Base-by-base conservation (phyloP, 2,888 invertebrate species). In the Shargacucullia verbasci region DNA sequence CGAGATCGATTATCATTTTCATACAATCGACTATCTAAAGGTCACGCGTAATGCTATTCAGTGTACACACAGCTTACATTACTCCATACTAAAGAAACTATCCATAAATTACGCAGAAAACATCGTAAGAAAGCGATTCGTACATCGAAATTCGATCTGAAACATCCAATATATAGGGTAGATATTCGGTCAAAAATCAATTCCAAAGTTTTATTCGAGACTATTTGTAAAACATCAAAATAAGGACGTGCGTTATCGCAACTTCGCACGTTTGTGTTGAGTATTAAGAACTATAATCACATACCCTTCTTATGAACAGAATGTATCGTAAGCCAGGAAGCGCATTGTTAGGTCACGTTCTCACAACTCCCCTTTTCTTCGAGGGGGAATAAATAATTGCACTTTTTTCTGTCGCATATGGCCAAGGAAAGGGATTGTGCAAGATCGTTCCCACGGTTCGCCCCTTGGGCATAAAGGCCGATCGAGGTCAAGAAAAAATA, bases 401-500 rank as follows among this genome's bases (percentile, higher is more conserved):
- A 93, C 91, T 94, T 94, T 94, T 94, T 94, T 93, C 91, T 91
- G 92, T 91, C 93, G 90, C 94, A 94, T 92, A 93, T 94, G 94
- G 93, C 92, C 87, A 90, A 93, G 92, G 91, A 92, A 91, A 87
- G 81, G 90, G 88, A 89, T 92, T 91, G 90, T 87, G 90, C 89
- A 91, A 89, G 87, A 88, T 86, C 87, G 87, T 93, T 94, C 93
- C 93, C 94, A 93, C 93, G 94, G 89, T 89, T 90, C 87, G 90
- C 92, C 92, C 92, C 90, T 85, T 82, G 87, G 87, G 86, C 82
- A 90, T 85, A 91, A 92, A 91, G 88, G 88, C 86, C 89, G 87
- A 88, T 85, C 82, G 90, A 88, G 92, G 93, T 92, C 92, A 92
- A 92, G 92, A 93, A 93, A 93, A 94, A 93, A 93, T 91, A 90